Base-by-base conservation (phyloP, 2,113 vertebrate species). In the Aphyosemion australe region DNA sequence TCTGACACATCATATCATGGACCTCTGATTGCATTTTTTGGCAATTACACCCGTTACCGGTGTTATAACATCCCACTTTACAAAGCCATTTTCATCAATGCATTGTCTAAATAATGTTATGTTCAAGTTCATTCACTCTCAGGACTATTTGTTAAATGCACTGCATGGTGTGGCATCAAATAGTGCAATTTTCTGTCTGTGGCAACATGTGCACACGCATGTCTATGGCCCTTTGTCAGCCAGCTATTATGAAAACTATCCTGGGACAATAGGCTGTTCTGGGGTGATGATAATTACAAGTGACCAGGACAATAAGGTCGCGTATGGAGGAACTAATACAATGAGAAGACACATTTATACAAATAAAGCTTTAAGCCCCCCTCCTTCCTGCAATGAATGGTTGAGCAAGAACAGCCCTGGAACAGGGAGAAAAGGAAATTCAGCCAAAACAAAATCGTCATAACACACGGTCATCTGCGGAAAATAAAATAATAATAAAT, bases 261-360 rank as follows among this genome's bases (percentile, higher is more conserved):
- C 84, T 68, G 66, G 82, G 73, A 93, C 91, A 93, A 93, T 89
- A 78, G 86, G 50, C 68, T 65, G 21, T 49, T 69, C 82, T 78
- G 50, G 71, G 69, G 63, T 85, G 91, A 93, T 74, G 72, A n/a
- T 91, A 89, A 92, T 91, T 86, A 74, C 74, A 91, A 88, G 81
- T 89, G 91, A 91, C 88, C 63, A 84, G 72, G 76, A 90, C 88
- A 91, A 84, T 90, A 86, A 34, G 78, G 82, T 79, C 49, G 72
- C 73, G 73, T 90, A 80, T 83, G 83, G 77, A 85, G 67, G 84
- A 85, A 88, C 83, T 83, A 84, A 85, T 71, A 82, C 83, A 88
- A 85, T 84, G 79, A 80, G 78, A 86, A 88, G 81, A 90, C 84
- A 88, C 78, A 79, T 87, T 88, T 84, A 79, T 83, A 84, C 76